A percentile compares a stretch with the other conserved stretches of the same genome.
Evolutionary conservation across 2,113 vertebrate genomes (phyloP).

Genomic region (Chaenogobius annularis): DNA sequence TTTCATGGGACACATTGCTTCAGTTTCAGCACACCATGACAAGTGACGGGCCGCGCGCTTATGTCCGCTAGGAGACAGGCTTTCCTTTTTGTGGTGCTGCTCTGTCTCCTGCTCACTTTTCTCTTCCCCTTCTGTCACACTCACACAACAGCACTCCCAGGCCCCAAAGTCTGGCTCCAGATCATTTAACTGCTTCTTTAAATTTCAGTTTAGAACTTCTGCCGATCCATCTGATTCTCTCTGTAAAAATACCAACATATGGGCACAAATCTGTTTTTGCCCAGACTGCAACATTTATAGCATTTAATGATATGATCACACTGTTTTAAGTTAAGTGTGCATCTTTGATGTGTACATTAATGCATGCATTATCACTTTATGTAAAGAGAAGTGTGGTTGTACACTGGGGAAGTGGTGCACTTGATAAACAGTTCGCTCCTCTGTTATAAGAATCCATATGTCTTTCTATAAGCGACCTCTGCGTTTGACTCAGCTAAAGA

Average conservation of each 20-base stretch:
- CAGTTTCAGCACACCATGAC: slow-evolving; percentile 54
- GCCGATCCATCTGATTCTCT: slow-evolving; percentile 57
- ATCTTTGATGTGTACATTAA: slow-evolving; percentile 14
- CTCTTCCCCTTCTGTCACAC: slow-evolving; percentile 42
- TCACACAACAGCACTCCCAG: slow-evolving; percentile 28
- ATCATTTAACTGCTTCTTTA: slow-evolving; percentile 47
- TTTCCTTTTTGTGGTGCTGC: slow-evolving; percentile 30
- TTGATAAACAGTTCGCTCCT: slow-evolving; percentile 1
- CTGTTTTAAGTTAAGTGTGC: slow-evolving; percentile 21
- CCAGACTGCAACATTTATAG: slow-evolving; percentile 46
- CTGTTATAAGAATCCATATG: slow-evolving; percentile 8
- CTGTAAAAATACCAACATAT: slow-evolving; percentile 57
- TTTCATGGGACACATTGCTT: slow-evolving; percentile 67
- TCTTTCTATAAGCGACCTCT: slow-evolving; percentile 3
- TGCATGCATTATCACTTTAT: not conserved
- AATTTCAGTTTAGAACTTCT: slow-evolving; percentile 55
- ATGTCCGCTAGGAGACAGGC: slow-evolving; percentile 44
- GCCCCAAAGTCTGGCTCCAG: slow-evolving; percentile 33
- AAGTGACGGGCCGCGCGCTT: slow-evolving; percentile 38
- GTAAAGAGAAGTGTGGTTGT: not conserved
- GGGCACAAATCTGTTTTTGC: slow-evolving; percentile 47
- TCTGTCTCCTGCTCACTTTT: slow-evolving; percentile 22
- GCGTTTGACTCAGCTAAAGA: slow-evolving; percentile 4
- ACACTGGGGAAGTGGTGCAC: not conserved
- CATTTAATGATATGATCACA: slow-evolving; percentile 37